Evolutionary conservation across 2,888 invertebrate species (phyloP), one percentile per base, ranked within the genome.

Genomic region (Caenorhabditis doughertyi): DNA sequence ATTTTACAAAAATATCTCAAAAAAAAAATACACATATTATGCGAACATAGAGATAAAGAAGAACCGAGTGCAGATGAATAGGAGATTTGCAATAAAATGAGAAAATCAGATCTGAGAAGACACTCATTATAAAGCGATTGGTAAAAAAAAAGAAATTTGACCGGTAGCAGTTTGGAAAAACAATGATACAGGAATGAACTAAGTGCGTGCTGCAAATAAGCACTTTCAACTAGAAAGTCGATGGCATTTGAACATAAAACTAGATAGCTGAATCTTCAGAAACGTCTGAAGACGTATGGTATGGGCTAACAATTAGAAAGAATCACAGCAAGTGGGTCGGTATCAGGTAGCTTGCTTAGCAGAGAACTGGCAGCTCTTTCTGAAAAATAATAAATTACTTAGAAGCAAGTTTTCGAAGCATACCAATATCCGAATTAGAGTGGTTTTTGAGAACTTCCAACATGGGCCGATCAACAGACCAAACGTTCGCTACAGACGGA

Each of bases 351-450:
- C 5, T 39, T 64, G 16, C 55, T 49, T 23, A 76, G 49, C 29
- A 82, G 29, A 1, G 49, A 39, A 29, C 58, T 64, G 2, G 77
- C 77, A 1, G 71, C 29, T 62, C 49, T 58, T 25, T 64, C 83
- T 83, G 74, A 35, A 27, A 27, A 56, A 21, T 25, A 29, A n/a
- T 23, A 8, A 55, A 32, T 32, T 11, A 39, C 16, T 39, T 39
- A n/a, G n/a, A n/a, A n/a, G n/a, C n/a, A n/a, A n/a, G n/a, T 51
- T 3, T 25, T 16, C 35, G 39, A 79, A 39, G n/a, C 71, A 53
- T 16, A 83, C 83, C 79, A 39, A 83, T 83, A 7, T 65, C 74
- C 3, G 74, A 42, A 53, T 70, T 79, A 23, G 47, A 56, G 55
- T 76, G 73, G 58, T 83, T 83, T n/a, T 79, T 64, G 1, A 74